Percentiles rank a stretch among this genome's conserved stretches.
Evolutionary conservation across 53 echinoderm and acorn worm species (phyloP).

Genomic region (Echinarachnius parma): DNA sequence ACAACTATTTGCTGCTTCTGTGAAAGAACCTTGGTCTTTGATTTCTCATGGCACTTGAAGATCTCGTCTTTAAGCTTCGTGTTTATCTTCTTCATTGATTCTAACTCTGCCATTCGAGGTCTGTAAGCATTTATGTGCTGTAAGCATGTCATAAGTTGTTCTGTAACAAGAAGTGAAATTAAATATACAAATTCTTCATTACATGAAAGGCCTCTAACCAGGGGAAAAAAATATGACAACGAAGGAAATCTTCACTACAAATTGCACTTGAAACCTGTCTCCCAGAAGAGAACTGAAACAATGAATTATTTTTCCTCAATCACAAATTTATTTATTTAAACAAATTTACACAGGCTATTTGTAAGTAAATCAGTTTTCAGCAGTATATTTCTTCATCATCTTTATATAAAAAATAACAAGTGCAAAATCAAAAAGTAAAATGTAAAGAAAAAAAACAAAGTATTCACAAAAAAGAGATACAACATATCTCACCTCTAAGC

Average conservation of each 20-base stretch:
- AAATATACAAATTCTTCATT: not conserved
- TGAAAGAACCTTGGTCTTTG: constrained; percentile 2
- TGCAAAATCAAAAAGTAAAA: not conserved
- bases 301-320: not conserved
- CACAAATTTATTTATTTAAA: too few relatives aligned
- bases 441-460: not conserved
- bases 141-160: not conserved
- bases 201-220: too few relatives aligned
- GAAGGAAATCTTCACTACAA: too few relatives aligned
- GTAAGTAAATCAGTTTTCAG: too few relatives aligned
- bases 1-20: not conserved
- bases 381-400: too few relatives aligned
- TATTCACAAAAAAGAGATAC: not conserved
- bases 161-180: not conserved
- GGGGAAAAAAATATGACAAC: too few relatives aligned
- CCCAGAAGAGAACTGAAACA: too few relatives aligned
- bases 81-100: not conserved
- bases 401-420: not conserved
- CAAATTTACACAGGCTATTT: too few relatives aligned
- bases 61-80: not conserved
- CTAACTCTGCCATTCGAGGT: constrained; percentile 3
- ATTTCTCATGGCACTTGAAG: not conserved
- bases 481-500: not conserved
- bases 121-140: not conserved
- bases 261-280: too few relatives aligned